Evolutionary conservation across 2,113 vertebrate genomes (phyloP).

Genomic region (Phrynosoma platyrhinos): DNA sequence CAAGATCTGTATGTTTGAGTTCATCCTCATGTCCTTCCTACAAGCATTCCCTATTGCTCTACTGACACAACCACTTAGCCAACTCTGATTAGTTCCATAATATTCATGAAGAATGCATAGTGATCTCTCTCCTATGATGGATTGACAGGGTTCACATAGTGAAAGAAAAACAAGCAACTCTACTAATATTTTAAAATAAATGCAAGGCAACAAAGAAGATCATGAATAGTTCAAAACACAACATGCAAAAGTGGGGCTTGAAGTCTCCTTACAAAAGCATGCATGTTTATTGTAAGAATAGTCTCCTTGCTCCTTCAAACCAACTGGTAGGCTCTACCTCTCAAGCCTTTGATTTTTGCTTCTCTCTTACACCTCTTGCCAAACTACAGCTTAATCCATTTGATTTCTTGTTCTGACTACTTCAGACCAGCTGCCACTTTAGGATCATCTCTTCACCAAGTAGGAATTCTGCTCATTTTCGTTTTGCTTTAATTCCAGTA

Average conservation of each 20-base stretch:
- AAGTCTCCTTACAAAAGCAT: too few relatives aligned
- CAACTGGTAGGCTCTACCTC: background rate
- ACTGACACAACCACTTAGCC: background rate
- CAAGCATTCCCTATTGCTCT: background rate
- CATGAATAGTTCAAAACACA: background rate
- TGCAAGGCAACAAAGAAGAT: background rate
- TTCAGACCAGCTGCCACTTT: background rate
- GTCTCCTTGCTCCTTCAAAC: background rate
- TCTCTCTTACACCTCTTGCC: background rate
- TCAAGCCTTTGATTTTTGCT: background rate
- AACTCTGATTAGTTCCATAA: background rate
- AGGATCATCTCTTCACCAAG: background rate
- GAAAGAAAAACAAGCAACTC: background rate
- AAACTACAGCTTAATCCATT: background rate
- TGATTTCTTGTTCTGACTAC: background rate
- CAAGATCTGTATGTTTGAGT: background rate
- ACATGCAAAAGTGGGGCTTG: background rate
- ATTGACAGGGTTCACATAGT: background rate
- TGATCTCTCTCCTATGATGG: too few relatives aligned
- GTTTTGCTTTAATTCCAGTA: background rate
- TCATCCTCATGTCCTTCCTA: background rate
- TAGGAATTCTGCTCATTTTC: constrained; percentile 3
- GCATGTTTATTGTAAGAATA: background rate
- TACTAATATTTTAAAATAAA: background rate
- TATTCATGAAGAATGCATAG: background rate